Percentiles rank a stretch among this genome's conserved stretches.
Conservation (phyloP, 2,888 invertebrate species). For the Polymixis lichenea region DNA sequence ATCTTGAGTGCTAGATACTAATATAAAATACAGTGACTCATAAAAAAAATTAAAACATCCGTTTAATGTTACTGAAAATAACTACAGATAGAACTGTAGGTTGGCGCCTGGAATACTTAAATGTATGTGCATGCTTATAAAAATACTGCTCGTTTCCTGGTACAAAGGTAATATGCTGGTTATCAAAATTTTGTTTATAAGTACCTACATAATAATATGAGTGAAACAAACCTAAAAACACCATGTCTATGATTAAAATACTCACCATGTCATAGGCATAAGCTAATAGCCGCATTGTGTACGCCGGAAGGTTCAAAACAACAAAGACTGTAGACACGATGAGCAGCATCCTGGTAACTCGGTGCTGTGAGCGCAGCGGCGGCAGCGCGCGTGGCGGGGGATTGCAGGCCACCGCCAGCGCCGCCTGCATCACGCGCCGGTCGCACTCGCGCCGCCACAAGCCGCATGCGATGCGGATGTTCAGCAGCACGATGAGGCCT, state of each 20-base stretch:
- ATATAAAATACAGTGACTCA: no score
- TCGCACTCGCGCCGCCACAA: conserved; percentile 91
- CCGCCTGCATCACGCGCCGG: conserved; percentile 77
- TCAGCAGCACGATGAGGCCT: conserved; percentile 92
- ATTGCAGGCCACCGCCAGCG: conserved; percentile 41
- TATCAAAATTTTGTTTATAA: not conserved
- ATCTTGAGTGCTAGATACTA: no score
- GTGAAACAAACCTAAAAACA: not conserved
- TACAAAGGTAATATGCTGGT: not conserved
- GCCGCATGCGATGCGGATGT: conserved; percentile 92
- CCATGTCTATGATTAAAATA: conserved; percentile 62
- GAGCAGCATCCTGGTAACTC: conserved; percentile 95
- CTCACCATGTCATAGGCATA: conserved; percentile 90
- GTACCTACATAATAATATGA: not conserved
- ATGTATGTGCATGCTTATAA: not conserved
- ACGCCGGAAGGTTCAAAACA: conserved; percentile 94
- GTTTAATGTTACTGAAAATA: not conserved
- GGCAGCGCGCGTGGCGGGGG: conserved; percentile 54
- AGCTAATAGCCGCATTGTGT: conserved; percentile 92
- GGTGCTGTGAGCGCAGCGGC: conserved; percentile 90
- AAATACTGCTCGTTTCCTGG: not conserved
- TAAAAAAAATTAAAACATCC: no score
- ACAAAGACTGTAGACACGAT: conserved; percentile 95
- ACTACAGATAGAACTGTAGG: not conserved
- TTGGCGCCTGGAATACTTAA: not conserved